Evolutionary conservation across 1,140 invertebrate genomes (phyloP), one percentile per base, ranked within the genome.

Genomic region (Lanistes nyassanus): DNA sequence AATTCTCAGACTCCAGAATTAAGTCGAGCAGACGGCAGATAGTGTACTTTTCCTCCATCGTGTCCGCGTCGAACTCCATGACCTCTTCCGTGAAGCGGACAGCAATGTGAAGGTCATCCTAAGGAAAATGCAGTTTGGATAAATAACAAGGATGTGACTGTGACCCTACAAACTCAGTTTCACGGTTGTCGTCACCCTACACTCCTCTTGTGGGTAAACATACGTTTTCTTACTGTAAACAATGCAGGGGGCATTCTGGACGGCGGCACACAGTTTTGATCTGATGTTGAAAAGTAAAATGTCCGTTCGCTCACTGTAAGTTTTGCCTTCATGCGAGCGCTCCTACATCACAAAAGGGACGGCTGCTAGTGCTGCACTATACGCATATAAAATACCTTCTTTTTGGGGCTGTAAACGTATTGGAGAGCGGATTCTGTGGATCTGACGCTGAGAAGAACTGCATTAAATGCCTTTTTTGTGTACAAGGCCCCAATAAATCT

Each of bases 41-140:
- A 23, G 82, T 80, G 66, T 82, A 82, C 58, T 83, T 83, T 51
- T 83, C 82, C 56, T 83, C 82, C 21, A 72, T 65, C 19, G 80
- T 83, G 71, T 83, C 82, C 9, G 82, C 76, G 19, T 83, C 80
- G 67, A 83, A 82, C 21, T 82, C 81, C 37, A 83, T 37, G 21
- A 76, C 80, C n/a, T 65, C 58, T 31, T 79, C 75, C 37, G 70
- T 42, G 26, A 83, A 81, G 13, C 75, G 75, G 4, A 83, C 36
- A 23, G 79, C 60, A 53, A 83, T 76, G 62, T 82, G 81, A 11
- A 81, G 76, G 19, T 78, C 81, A 29, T 84, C 81, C 81, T 84
- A 72, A 7, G 37, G 53, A 66, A 68, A 29, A 16, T 51, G 58
- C 39, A 67, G 4, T 51, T 6, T 56, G 19, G 74, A 13, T 74